Evolutionary conservation across 1,140 invertebrate species (phyloP).

Genomic region (Paramacrobiotus metropolitanus): DNA sequence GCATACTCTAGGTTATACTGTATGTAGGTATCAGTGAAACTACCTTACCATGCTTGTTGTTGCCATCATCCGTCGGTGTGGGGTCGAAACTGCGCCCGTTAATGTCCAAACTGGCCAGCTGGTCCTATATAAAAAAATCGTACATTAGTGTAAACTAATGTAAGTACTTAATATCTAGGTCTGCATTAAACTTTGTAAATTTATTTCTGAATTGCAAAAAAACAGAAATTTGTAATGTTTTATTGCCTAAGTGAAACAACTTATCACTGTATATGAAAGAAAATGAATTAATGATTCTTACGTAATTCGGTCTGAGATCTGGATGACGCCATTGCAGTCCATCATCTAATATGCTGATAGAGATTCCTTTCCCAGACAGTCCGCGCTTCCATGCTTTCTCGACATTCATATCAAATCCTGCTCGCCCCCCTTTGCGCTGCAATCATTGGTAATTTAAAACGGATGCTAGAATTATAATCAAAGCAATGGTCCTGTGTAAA

Average conservation of each 20-base stretch:
- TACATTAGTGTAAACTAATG: no score
- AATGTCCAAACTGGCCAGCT: constrained; percentile 77
- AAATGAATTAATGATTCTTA: constrained; percentile 15
- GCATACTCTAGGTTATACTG: no score
- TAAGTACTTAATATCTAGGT: no score
- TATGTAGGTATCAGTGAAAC: no score
- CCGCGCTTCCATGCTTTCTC: constrained; percentile 21
- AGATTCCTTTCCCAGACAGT: constrained; percentile 21
- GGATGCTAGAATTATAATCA: no score
- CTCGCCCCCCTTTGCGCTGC: not conserved
- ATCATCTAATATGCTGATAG: constrained; percentile 24
- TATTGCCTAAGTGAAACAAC: constrained; percentile 3
- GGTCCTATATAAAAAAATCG: constrained; percentile 51
- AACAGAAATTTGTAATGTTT: no score
- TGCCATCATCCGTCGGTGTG: constrained; percentile 44
- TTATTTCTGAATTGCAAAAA: no score
- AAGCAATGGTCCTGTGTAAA: no score
- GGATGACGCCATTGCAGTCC: constrained; percentile 24
- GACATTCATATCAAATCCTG: constrained; percentile 22
- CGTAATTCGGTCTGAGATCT: constrained; percentile 25
- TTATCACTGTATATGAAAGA: no score
- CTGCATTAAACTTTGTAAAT: no score
- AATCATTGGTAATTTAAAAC: no score
- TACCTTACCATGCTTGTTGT: constrained; percentile 56
- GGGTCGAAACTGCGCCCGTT: constrained; percentile 82